A percentile compares a stretch with the other conserved stretches of the same genome.
Evolutionary conservation across 2,888 invertebrate species (phyloP).

Genomic region (Tiliacea aurago): DNA sequence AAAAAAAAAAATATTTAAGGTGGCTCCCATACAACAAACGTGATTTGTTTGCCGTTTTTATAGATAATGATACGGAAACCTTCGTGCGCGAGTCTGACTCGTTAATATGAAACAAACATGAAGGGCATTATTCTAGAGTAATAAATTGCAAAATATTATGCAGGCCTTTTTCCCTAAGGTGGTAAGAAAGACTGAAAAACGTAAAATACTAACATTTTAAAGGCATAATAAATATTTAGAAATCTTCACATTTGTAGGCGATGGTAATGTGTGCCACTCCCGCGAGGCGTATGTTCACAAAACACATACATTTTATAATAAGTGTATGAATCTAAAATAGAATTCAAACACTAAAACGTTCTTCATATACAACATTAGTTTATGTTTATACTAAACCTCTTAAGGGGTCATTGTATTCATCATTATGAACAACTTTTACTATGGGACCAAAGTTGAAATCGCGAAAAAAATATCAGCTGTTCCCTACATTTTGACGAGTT

Average conservation of each 20-base stretch:
- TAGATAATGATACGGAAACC: no score
- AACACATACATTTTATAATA: constrained; percentile 27
- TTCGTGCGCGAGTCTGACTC: no score
- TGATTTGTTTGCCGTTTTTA: no score
- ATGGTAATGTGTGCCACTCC: constrained; percentile 39
- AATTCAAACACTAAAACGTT: constrained; percentile 29
- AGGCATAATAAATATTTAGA: constrained; percentile 47
- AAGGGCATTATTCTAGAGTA: constrained; percentile 9
- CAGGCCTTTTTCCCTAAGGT: constrained; percentile 27
- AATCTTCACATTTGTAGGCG: constrained; percentile 34
- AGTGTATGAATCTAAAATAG: constrained; percentile 15
- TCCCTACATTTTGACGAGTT: no score
- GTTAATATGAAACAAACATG: constrained; percentile 11
- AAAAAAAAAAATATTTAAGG: no score
- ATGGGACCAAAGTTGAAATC: no score
- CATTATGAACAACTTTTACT: no score
- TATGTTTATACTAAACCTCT: no score
- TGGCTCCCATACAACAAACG: no score
- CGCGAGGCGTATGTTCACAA: constrained; percentile 25
- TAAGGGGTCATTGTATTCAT: no score
- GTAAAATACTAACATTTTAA: constrained; percentile 41
- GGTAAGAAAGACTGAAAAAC: constrained; percentile 19
- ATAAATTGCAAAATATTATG: constrained; percentile 41
- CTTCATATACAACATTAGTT: no score
- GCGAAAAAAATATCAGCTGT: no score